Percentiles rank a stretch among this genome's conserved stretches.
Evolutionary conservation across 2,797 vertebrate species (phyloP).

Genomic region (Garrulus glandarius): DNA sequence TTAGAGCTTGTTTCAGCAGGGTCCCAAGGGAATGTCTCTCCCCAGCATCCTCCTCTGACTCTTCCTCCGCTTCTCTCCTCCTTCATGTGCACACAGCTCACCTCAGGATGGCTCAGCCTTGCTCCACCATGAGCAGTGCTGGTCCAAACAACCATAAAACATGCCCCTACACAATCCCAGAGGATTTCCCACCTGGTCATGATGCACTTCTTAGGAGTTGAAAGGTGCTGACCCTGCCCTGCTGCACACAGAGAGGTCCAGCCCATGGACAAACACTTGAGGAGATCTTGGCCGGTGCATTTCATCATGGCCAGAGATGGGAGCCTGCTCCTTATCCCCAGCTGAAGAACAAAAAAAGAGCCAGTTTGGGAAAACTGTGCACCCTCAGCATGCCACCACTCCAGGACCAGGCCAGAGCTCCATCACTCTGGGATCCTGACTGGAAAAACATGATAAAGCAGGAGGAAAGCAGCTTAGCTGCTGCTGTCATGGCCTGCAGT

Average conservation of each 20-base stretch:
- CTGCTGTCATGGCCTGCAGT: not conserved
- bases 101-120: not conserved
- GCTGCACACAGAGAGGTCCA: not conserved
- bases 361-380: not conserved
- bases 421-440: not conserved
- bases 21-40: not conserved
- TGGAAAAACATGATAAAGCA: not conserved
- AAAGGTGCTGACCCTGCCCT: not conserved
- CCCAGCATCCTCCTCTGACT: not conserved
- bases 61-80: not conserved
- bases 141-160: not conserved
- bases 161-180: not conserved
- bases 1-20: conserved; percentile 21
- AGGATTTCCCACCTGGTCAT: not conserved
- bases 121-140: not conserved
- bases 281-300: not conserved
- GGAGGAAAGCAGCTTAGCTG: not conserved
- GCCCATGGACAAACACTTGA: accelerated
- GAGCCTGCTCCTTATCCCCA: not conserved
- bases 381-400: not conserved
- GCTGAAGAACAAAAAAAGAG: not conserved
- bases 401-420: not conserved
- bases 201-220: not conserved
- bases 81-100: accelerated
- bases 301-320: not conserved